Conservation (phyloP, 2,888 invertebrate genomes). For the Phragmatobia fuliginosa region DNA sequence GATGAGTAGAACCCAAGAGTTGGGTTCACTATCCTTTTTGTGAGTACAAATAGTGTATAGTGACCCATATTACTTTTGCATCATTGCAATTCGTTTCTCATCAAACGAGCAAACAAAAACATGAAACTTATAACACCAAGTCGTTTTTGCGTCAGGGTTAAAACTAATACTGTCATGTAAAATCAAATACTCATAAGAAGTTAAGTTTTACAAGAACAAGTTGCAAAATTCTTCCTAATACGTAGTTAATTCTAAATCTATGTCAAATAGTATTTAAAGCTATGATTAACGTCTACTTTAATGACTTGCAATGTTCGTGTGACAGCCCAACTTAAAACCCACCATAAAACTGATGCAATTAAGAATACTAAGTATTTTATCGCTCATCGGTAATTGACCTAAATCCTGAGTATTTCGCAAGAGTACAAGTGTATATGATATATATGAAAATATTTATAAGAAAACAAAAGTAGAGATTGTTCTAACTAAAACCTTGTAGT, state of each 20-base stretch:
- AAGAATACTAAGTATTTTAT: conserved; percentile 24
- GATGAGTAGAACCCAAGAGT: too few species aligned
- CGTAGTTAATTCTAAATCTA: background rate
- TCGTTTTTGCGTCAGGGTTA: too few species aligned
- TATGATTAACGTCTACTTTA: background rate
- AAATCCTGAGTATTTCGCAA: conserved; percentile 41
- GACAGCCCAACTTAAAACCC: background rate
- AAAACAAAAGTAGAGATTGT: conserved; percentile 47
- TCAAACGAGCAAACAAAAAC: too few species aligned
- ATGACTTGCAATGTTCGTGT: background rate
- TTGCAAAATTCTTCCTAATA: background rate
- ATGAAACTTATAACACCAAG: too few species aligned
- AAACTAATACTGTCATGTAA: too few species aligned
- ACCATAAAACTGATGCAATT: background rate
- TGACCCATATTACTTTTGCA: too few species aligned
- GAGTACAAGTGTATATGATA: conserved; percentile 11
- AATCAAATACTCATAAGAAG: too few species aligned
- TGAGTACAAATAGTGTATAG: too few species aligned
- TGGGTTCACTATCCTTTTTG: too few species aligned
- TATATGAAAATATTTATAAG: conserved; percentile 18
- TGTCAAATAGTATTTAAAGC: background rate
- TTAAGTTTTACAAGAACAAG: background rate
- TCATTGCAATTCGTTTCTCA: too few species aligned
- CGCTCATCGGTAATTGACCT: conserved; percentile 43
- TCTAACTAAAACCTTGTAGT: conserved; percentile 43